Evolutionary conservation across 2,888 invertebrate species (phyloP), one percentile per base, ranked within the genome.

Genomic region (Cancer borealis): DNA sequence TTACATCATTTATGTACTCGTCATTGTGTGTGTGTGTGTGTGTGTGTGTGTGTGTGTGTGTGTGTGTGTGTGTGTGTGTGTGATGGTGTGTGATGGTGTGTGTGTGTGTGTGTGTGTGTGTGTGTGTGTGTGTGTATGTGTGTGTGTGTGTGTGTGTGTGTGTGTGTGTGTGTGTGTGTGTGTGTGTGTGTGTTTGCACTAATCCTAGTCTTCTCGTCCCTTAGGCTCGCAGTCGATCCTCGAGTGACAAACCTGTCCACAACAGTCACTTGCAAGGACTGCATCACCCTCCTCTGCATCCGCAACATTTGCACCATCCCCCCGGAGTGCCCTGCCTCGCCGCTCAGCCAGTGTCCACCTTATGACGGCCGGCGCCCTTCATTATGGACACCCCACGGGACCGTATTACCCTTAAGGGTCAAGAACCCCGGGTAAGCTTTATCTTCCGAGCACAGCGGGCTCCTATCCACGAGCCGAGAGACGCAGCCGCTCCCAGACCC

Each of bases 291-390:
- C 93, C 84, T 46, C 89, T 92, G 84, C 94, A 94, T 54, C 73
- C 89, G 17, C 17, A 30, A 10, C 94, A 94, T 54, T 12, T 89
- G 66, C 88, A 89, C 14, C 93, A 92, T 45, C 92, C 88, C 92
- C 73, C 92, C 39, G 66, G 66, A 66, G 66, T 66, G 66, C 94
- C 94, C 46, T 94, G 73, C 89, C 94, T 92, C 73, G 94, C 89
- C 45, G 73, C 92, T 30, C 88, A 92, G 79, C 94, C 94, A 5
- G 79, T 89, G 88, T 92, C 94, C 89, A 94, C 89, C 89, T 92
- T 94, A 94, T 94, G 94, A 94, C 94, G 92, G 17, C 92, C 94
- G 92, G 92, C 73, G 92, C 73, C 94, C 17, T 54, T 26, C 79
- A n/a, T 84, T 47, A 91, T 39, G 39, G 54, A 88, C 45, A 21